phyloP scores from a whole-genome alignment of 2,797 vertebrate species.

The Gobionotothen gibberifrons region DNA sequence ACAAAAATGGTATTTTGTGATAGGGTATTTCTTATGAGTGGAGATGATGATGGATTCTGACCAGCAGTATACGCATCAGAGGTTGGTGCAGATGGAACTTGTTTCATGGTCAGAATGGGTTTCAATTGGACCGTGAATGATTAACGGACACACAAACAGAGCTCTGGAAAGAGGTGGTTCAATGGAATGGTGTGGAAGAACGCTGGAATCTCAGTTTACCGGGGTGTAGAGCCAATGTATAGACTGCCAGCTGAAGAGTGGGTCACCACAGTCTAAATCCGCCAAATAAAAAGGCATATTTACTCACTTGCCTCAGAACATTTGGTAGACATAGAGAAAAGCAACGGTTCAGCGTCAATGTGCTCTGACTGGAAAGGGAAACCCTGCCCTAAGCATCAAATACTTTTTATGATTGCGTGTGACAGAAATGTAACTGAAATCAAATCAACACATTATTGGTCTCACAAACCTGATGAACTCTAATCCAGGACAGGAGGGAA shows the following conservation, averaged over 20 bases:
- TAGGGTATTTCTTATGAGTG: neutral
- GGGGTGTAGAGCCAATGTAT: neutral
- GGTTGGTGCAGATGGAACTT: slow-evolving; percentile 9
- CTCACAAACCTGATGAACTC: neutral
- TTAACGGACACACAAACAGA: neutral
- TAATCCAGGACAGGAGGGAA: neutral
- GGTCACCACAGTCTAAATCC: slow-evolving; percentile 4
- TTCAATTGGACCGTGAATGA: slow-evolving; percentile 24
- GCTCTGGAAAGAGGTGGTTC: neutral
- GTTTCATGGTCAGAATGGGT: slow-evolving; percentile 17
- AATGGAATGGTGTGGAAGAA: slow-evolving; percentile 25
- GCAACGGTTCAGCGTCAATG: neutral
- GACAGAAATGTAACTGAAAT: neutral
- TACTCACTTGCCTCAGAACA: slow-evolving; percentile 18
- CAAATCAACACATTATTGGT: neutral
- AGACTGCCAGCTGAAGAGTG: slow-evolving; percentile 17
- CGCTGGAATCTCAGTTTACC: neutral
- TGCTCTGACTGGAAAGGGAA: slow-evolving; percentile 1
- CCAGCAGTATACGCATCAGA: neutral
- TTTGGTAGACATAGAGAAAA: neutral
- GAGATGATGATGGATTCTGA: slow-evolving; percentile 9
- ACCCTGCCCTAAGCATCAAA: neutral
- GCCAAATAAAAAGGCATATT: slow-evolving; percentile 22
- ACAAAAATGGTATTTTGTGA: slow-evolving; percentile 3
- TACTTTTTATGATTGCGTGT: slow-evolving; percentile 1